These are phyloP conservation scores for Osedax fenrisi DNA, from an alignment of 2,888 invertebrate species.

Conservation along the genomic window DNA sequence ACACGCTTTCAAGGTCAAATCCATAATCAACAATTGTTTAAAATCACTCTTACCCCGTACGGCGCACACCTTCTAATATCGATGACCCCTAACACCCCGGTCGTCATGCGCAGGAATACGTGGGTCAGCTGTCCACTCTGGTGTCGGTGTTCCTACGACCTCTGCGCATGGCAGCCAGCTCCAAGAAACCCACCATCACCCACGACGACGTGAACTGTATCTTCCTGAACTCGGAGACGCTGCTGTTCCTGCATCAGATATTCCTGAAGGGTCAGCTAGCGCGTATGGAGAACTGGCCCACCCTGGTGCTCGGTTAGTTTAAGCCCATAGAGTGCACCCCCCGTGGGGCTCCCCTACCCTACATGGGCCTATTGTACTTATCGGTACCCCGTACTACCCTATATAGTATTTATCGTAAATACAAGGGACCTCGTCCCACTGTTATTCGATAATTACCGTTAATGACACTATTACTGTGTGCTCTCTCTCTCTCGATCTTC, in stretches of 20 bases:
- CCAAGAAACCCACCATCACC: conserved; percentile 77
- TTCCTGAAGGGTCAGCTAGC: conserved; percentile 81
- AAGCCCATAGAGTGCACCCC: too few species aligned
- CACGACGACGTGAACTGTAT: conserved; percentile 88
- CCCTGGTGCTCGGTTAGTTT: conserved; percentile 68
- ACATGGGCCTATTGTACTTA: too few species aligned
- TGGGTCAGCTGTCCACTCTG: conserved; percentile 73
- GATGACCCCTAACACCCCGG: too few species aligned
- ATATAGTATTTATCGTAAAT: too few species aligned
- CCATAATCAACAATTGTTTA: too few species aligned
- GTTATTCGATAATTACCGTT: too few species aligned
- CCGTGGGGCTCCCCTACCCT: too few species aligned
- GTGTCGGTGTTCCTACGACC: conserved; percentile 71
- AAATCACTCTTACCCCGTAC: too few species aligned
- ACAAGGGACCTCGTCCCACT: too few species aligned
- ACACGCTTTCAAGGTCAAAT: too few species aligned
- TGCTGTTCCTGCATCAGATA: conserved; percentile 80
- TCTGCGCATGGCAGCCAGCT: conserved; percentile 83
- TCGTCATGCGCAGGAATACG: conserved; percentile 82
- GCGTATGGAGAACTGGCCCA: conserved; percentile 83
- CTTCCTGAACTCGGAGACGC: conserved; percentile 78
- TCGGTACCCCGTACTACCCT: too few species aligned
- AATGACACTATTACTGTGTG: neutral
- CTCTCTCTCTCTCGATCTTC: neutral
- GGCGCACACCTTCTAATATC: too few species aligned